Evolutionary conservation across 2,797 vertebrate genomes (phyloP), one percentile per base, ranked within the genome.

Genomic region (Petrocephalus schoutedeni): DNA sequence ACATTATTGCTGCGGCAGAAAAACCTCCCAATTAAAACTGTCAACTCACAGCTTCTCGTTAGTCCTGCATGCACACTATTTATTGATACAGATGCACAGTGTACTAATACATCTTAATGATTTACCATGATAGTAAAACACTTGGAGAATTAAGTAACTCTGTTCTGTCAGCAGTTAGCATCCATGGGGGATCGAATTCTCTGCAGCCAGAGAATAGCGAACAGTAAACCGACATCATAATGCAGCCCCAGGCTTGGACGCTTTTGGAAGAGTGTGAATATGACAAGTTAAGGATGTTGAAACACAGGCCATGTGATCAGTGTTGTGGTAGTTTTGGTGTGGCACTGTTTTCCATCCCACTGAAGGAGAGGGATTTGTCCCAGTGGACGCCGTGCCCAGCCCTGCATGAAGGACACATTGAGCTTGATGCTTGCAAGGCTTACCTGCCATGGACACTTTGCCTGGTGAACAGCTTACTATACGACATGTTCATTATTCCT

Each of bases 61-160:
- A 87, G 88, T 86, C 84, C 89, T 67, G 74, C 59, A 86, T 87
- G 7, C 64, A n/a, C 86, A 36, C 36, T 89, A 89, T 91, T 91
- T 91, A 90, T 90, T 83, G 87, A 74, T 86, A 85, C 87, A 21
- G 88, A 89, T 90, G 87, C 86, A 86, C 82, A 85, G 88, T 90
- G 87, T 85, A 87, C 87, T 89, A 89, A 89, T 89, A 86, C 77
- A 86, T 87, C 89, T 64, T 88, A 53, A 89, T 87, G 86, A 88
- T 89, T 89, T 64, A 89, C 87, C 87, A 58, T 86, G 89, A 88
- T 89, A 88, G 85, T 87, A 88, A 89, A 88, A 86, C 86, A 88
- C 86, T 88, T 87, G 82, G 89, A 87, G 89, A 88, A 90, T 90
- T 57, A 88, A 86, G 80, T 87, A 56, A 57, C 88, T 88, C 88